Base-by-base conservation (phyloP, 1,140 invertebrate species). In the Drosophila bocqueti region DNA sequence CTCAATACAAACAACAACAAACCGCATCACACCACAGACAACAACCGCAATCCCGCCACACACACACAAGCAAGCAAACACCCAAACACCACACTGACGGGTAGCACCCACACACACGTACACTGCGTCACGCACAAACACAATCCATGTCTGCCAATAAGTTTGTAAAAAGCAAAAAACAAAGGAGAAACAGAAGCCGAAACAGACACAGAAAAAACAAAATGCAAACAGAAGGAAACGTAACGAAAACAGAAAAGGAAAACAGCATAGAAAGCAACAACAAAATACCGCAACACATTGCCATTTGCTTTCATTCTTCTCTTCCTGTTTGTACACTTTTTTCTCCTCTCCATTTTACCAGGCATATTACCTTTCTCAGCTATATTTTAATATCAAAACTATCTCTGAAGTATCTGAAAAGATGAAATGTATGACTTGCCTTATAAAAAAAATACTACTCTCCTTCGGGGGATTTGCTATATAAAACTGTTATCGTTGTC, bases 1-100 rank as follows among this genome's bases (percentile, higher is more conserved):
- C 85, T 85, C 85, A 89, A 89, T 89, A 90, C 83, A 90, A 90
- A 85, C 84, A 89, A 90, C 78, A 89, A 89, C 85, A 89, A 90
- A 76, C 76, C 77, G 76, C 82, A 79, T 58, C 77, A 68, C 85
- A 89, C 81, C 84, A 85, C 83, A 85, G 83, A 85, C 83, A 85
- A 86, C 76, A 86, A 85, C 83, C 83, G 75, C 83, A 86, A 73
- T 81, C 69, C 83, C 58, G 72, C 72, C 81, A 64, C 66, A 58
- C 64, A 60, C 64, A 66, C 58, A 74, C 40, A 65, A 69, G 62
- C 67, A 60, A 63, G 40, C 75, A 71, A 47, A 49, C 45, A 64
- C 67, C 58, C 54, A 66, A 64, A 71, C 75, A 64, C 24, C 47
- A 46, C 66, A 72, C 52, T 42, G 31, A 54, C 2, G 34, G 52